Conservation (phyloP, 2,797 vertebrate genomes). For the Ceryle rudis region DNA sequence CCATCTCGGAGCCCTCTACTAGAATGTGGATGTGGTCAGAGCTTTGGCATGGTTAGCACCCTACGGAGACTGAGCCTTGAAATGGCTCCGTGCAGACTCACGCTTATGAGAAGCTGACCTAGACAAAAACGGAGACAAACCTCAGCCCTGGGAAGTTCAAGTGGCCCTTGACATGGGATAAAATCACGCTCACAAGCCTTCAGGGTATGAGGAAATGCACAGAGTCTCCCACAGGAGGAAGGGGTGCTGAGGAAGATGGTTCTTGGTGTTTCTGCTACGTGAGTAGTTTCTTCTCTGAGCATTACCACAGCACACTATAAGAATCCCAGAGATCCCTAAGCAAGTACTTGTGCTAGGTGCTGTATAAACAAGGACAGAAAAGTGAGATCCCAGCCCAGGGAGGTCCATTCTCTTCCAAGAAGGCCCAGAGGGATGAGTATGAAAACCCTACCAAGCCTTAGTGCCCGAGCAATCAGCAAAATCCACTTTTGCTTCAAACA, state of each 20-base stretch:
- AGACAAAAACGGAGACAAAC: neutral
- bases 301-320: neutral
- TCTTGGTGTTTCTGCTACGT: neutral
- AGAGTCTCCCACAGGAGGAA: neutral
- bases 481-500: neutral
- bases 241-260: neutral
- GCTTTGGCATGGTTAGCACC: constrained; percentile 19
- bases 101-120: neutral
- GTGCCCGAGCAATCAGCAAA: neutral
- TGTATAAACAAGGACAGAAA: neutral
- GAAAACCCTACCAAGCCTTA: neutral
- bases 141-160: neutral
- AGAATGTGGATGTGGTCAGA: constrained; percentile 1
- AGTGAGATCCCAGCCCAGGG: neutral
- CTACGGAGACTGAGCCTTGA: neutral
- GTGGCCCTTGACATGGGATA: neutral
- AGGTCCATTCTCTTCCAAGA: neutral
- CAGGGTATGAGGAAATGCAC: neutral
- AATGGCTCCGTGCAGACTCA: constrained; percentile 36
- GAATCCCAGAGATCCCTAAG: neutral
- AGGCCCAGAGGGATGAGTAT: neutral
- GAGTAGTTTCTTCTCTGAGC: neutral
- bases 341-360: neutral
- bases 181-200: neutral
- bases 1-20: neutral